phyloP scores from a whole-genome alignment of 2,888 invertebrate species.

The Eupithecia pulchellata region DNA sequence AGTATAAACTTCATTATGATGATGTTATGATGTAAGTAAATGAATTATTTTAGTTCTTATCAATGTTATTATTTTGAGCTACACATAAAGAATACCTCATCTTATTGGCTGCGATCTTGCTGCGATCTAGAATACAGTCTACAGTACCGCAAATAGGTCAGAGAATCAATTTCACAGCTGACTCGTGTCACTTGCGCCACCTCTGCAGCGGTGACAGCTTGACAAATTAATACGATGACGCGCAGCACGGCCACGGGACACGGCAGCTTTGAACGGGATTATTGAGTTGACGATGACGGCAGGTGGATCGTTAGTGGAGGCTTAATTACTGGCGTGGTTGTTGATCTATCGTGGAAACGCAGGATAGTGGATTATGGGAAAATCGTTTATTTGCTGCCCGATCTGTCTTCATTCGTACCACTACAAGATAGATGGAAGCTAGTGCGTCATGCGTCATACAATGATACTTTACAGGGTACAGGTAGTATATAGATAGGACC shows the following conservation, averaged over 20 bases:
- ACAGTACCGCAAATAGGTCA: no score
- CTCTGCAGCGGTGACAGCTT: conserved; percentile 57
- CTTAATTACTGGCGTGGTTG: neutral
- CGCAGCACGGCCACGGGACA: conserved; percentile 20
- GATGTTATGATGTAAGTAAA: no score
- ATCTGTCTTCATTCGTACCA: neutral
- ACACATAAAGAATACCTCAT: no score
- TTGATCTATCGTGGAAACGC: neutral
- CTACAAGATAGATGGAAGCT: neutral
- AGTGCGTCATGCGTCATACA: no score
- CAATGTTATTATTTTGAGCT: no score
- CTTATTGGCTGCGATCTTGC: no score
- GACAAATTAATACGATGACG: conserved; percentile 66
- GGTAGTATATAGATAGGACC: no score
- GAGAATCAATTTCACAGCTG: neutral
- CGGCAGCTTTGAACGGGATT: conserved; percentile 31
- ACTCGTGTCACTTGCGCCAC: conserved; percentile 38
- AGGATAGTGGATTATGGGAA: neutral
- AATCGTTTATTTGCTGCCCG: neutral
- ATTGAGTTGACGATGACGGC: conserved; percentile 11
- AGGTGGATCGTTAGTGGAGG: neutral
- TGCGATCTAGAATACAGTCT: no score
- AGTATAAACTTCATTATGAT: no score
- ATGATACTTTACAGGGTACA: no score
- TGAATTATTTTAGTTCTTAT: no score